phyloP scores from a whole-genome alignment of 2,888 invertebrate genomes.

The Drosophila paranaensis region DNA sequence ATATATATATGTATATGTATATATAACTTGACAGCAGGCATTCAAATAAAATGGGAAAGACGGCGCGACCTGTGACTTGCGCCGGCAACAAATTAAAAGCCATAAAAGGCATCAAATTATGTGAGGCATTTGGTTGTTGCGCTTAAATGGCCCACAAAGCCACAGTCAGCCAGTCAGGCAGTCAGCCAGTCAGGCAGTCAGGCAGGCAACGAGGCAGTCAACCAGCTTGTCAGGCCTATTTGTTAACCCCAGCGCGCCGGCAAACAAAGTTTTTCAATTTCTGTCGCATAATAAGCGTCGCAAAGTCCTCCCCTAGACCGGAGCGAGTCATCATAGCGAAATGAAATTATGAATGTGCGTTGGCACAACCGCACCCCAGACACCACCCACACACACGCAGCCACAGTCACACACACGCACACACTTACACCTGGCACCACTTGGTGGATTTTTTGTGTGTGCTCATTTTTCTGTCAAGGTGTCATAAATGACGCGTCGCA shows the following conservation, averaged over 20 bases:
- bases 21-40: slow-evolving; percentile 36
- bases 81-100: slow-evolving; percentile 75
- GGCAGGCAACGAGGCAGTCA: slow-evolving; percentile 17
- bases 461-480: slow-evolving; percentile 81
- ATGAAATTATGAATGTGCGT: slow-evolving; percentile 81
- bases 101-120: slow-evolving; percentile 81
- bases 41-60: slow-evolving; percentile 29
- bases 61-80: slow-evolving; percentile 42
- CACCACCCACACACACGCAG: slow-evolving; percentile 14
- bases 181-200: neutral
- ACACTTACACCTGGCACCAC: slow-evolving; percentile 66
- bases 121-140: slow-evolving; percentile 75
- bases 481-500: slow-evolving; percentile 79
- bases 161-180: slow-evolving; percentile 21
- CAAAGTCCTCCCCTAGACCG: slow-evolving; percentile 41
- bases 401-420: slow-evolving; percentile 12
- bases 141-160: slow-evolving; percentile 56
- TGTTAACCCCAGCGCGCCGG: slow-evolving; percentile 79
- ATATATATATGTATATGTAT: neutral
- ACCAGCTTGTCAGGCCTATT: slow-evolving; percentile 61
- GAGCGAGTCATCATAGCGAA: slow-evolving; percentile 63
- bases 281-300: slow-evolving; percentile 80
- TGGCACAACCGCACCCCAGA: slow-evolving; percentile 77
- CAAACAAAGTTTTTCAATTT: slow-evolving; percentile 82
- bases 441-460: slow-evolving; percentile 46